Percentiles rank a stretch among this genome's conserved stretches.
phyloP scores from a whole-genome alignment of 2,113 vertebrate genomes.

The Caretta caretta region DNA sequence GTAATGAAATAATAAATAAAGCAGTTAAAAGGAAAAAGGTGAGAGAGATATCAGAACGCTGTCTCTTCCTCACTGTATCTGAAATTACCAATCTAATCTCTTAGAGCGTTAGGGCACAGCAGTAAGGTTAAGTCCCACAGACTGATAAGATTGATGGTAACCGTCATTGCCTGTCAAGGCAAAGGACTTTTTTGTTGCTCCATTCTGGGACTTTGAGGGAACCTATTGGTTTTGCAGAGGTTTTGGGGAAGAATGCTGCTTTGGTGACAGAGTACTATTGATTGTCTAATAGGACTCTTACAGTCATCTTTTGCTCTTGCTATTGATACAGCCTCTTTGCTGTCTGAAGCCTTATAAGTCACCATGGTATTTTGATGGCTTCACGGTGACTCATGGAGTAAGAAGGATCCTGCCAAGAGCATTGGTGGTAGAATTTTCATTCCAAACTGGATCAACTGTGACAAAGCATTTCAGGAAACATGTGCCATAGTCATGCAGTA shows the following conservation, averaged over 20 bases:
- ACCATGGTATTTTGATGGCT: background rate
- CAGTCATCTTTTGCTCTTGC: background rate
- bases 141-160: constrained; percentile 39
- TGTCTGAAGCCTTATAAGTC: background rate
- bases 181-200: constrained; percentile 17
- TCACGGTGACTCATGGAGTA: rapidly evolving
- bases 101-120: constrained; percentile 32
- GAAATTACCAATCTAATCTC: constrained; percentile 31
- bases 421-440: background rate
- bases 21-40: constrained; percentile 18
- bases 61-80: constrained; percentile 11
- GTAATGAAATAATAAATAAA: background rate
- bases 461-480: background rate
- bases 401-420: background rate
- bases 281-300: constrained; percentile 30
- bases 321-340: background rate
- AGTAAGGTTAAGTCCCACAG: constrained; percentile 40
- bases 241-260: background rate
- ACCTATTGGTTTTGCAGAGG: constrained; percentile 11
- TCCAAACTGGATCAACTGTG: rapidly evolving
- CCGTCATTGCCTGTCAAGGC: constrained; percentile 29
- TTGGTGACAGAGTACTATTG: constrained; percentile 13
- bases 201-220: constrained; percentile 3
- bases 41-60: background rate
- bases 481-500: rapidly evolving